Percentiles rank a stretch among this genome's conserved stretches.
phyloP scores from a whole-genome alignment of 2,888 invertebrate genomes.

The Dynastes maya region DNA sequence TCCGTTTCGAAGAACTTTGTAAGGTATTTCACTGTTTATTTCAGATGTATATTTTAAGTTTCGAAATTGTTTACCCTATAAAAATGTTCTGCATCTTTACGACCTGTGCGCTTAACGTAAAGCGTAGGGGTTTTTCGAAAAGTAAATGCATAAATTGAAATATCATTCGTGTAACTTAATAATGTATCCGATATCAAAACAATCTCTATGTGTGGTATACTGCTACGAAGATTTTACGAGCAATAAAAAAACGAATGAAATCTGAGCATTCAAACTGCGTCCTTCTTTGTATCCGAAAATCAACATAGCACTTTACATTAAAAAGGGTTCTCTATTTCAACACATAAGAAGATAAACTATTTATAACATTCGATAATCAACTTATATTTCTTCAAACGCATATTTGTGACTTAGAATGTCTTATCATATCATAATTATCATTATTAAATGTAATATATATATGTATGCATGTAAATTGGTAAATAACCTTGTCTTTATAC shows the following conservation, averaged over 20 bases:
- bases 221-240: constrained; percentile 25
- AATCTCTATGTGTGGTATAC: constrained; percentile 42
- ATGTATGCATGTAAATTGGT: too few relatives aligned
- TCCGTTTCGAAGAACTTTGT: neutral
- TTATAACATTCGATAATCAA: too few relatives aligned
- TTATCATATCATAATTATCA: too few relatives aligned
- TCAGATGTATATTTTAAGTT: neutral
- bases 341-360: neutral
- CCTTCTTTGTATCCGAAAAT: constrained; percentile 31
- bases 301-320: constrained; percentile 9
- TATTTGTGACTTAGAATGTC: too few relatives aligned
- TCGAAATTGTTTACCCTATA: constrained; percentile 11
- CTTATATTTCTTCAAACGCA: neutral
- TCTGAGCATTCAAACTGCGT: constrained; percentile 7
- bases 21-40: neutral
- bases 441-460: too few relatives aligned
- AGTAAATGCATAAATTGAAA: constrained; percentile 36
- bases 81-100: constrained; percentile 31
- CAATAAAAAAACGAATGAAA: constrained; percentile 44
- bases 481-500: too few relatives aligned
- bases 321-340: constrained; percentile 16
- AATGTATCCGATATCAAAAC: constrained; percentile 43
- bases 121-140: constrained; percentile 10
- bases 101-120: constrained; percentile 17
- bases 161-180: constrained; percentile 39